Percentiles rank a stretch among this genome's conserved stretches.
Evolutionary conservation across 2,888 invertebrate genomes (phyloP).

Genomic region (Rhodophaea formosa): DNA sequence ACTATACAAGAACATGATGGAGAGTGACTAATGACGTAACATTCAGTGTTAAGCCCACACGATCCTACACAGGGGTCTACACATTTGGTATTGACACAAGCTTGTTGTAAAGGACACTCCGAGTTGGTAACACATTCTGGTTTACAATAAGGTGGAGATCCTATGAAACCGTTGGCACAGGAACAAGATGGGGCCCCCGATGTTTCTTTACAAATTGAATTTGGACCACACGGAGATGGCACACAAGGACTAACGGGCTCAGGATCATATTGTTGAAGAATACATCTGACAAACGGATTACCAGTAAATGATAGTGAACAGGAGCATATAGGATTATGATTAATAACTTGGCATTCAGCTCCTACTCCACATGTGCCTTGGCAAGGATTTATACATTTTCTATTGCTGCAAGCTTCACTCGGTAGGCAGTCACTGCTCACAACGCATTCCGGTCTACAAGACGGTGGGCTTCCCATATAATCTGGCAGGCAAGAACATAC

Average conservation of each 20-base stretch:
- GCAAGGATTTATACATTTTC: slow-evolving; percentile 91
- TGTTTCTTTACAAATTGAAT: slow-evolving; percentile 85
- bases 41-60: slow-evolving; percentile 87
- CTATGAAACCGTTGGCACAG: slow-evolving; percentile 84
- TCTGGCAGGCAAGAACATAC: slow-evolving; percentile 86
- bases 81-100: slow-evolving; percentile 90
- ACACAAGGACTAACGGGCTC: slow-evolving; percentile 84
- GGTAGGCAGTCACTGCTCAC: slow-evolving; percentile 88
- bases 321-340: slow-evolving; percentile 90
- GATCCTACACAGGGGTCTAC: slow-evolving; percentile 86
- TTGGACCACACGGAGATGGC: slow-evolving; percentile 91
- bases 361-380: slow-evolving; percentile 89
- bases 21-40: slow-evolving; percentile 88
- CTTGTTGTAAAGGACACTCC: slow-evolving; percentile 85
- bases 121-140: slow-evolving; percentile 90
- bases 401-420: slow-evolving; percentile 88
- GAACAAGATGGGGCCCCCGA: slow-evolving; percentile 87
- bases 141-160: slow-evolving; percentile 87
- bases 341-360: slow-evolving; percentile 88
- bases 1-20: slow-evolving; percentile 85
- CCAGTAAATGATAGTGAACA: slow-evolving; percentile 85
- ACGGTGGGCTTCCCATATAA: slow-evolving; percentile 88
- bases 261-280: slow-evolving; percentile 68
- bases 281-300: slow-evolving; percentile 88
- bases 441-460: slow-evolving; percentile 89